Evolutionary conservation across 1,140 invertebrate species (phyloP).

Genomic region (Leptinotarsa defecta): DNA sequence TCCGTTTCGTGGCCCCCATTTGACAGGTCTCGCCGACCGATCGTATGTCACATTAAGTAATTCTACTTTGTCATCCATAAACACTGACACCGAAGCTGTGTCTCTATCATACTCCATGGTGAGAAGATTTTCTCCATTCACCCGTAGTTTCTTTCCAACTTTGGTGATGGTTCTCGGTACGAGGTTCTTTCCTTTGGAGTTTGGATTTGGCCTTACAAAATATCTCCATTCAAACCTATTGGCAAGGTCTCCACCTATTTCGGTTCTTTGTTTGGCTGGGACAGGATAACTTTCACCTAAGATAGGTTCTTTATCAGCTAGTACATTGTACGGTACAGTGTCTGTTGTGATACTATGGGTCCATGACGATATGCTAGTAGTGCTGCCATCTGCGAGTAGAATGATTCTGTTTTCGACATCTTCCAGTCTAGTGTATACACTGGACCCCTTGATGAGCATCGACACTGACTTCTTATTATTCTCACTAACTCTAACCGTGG

Average conservation of each 20-base stretch:
- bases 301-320: slow-evolving; percentile 81
- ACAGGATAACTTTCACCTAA: slow-evolving; percentile 88
- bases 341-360: slow-evolving; percentile 82
- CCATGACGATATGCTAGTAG: slow-evolving; percentile 80
- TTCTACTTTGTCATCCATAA: slow-evolving; percentile 87
- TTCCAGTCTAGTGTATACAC: slow-evolving; percentile 78
- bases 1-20: slow-evolving; percentile 85
- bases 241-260: slow-evolving; percentile 86
- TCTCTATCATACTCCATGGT: slow-evolving; percentile 92
- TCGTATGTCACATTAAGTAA: slow-evolving; percentile 92
- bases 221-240: slow-evolving; percentile 96
- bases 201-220: slow-evolving; percentile 73
- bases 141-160: slow-evolving; percentile 80
- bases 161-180: slow-evolving; percentile 70
- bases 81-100: slow-evolving; percentile 84
- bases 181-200: slow-evolving; percentile 61
- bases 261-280: slow-evolving; percentile 85
- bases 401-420: slow-evolving; percentile 81
- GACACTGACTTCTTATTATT: slow-evolving; percentile 81
- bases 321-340: slow-evolving; percentile 80
- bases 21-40: slow-evolving; percentile 83
- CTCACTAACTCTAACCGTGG: slow-evolving; percentile 81
- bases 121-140: slow-evolving; percentile 90
- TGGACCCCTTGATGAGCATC: slow-evolving; percentile 85
- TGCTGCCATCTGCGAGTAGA: slow-evolving; percentile 80